Evolutionary conservation across 2,888 invertebrate species (phyloP), one percentile per base, ranked within the genome.

Genomic region (Osmoderma eremita): DNA sequence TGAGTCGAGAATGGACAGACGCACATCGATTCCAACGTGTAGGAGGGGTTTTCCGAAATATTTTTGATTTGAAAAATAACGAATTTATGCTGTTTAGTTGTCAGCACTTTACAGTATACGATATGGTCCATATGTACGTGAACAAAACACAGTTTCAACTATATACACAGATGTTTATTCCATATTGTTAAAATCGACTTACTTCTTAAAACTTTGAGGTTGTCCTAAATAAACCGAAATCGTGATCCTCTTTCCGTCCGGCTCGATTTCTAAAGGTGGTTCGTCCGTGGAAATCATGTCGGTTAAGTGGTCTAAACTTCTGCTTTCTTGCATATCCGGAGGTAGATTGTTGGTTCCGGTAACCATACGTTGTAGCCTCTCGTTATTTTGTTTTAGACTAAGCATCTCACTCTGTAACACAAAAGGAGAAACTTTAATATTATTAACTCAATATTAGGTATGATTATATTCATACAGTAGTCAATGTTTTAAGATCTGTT

Each of bases 371-470:
- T 97, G 97, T 0, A 98, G 86, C 22, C 97, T 88, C 80, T 97
- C 96, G 81, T 98, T 98, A 83, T 98, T 98, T 77, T 97, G 95
- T 81, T 97, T 97, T 75, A 99, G 85, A 78, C 93, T 95, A 78
- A 95, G 86, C 96, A 98, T 98, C 84, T 99, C 98, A 81, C 91
- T 93, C 94, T 94, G 83, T 56, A 86, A n/a, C n/a, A n/a, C n/a
- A n/a, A n/a, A n/a, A n/a, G n/a, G n/a, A n/a, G n/a, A n/a, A n/a
- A n/a, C n/a, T n/a, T n/a, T n/a, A n/a, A n/a, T n/a, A n/a, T n/a
- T n/a, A n/a, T n/a, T n/a, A n/a, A n/a, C n/a, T n/a, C n/a, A n/a
- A n/a, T n/a, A n/a, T n/a, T n/a, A n/a, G n/a, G n/a, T n/a, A n/a
- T n/a, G n/a, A n/a, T n/a, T n/a, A n/a, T n/a, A n/a, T n/a, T n/a